Evolutionary conservation across 2,113 vertebrate genomes (phyloP), one percentile per base, ranked within the genome.

Genomic region (Struthidea cinerea): DNA sequence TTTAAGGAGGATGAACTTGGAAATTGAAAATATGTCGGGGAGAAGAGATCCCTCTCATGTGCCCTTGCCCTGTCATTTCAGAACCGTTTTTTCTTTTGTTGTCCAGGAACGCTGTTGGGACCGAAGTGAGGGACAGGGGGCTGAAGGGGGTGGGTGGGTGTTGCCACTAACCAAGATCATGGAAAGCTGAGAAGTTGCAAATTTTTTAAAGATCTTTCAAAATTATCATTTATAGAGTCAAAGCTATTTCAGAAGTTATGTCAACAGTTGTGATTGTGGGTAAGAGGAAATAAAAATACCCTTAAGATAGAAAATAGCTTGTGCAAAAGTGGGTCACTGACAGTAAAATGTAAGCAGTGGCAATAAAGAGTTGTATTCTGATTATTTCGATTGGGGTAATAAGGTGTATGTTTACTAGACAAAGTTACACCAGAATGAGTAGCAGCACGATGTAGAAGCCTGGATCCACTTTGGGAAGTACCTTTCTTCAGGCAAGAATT

Each of bases 401-500:
- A 63, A 83, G 32, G 33, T 47, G 7, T 61, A 13, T 90, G 44
- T 93, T 77, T 56, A 49, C 35, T 84, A 74, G 56, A 65, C 42
- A 44, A 23, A 84, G n/a, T 56, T 63, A 35, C 8, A 33, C 56
- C 28, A 78, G 50, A 77, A 76, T 89, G 33, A 16, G 2, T 84
- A 84, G 49, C 44, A 47, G 63, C 74, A 59, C 0, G 0, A 47
- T 57, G 39, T 57, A 61, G 50, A 84, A 28, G 23, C 32, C 71
- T 71, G 14, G 46, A 88, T 69, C 35, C 41, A 35, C 93, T 96
- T 94, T 94, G 93, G 89, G 96, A 96, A 93, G 67, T 95, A 87
- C 69, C 57, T 94, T 95, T 89, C 70, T 95, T 90, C 56, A 85
- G 92, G 94, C 82, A 77, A 84, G 85, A 91, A 81, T 93, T 87